phyloP scores from a whole-genome alignment of 2,888 invertebrate species.

The Marronus borbonicus region DNA sequence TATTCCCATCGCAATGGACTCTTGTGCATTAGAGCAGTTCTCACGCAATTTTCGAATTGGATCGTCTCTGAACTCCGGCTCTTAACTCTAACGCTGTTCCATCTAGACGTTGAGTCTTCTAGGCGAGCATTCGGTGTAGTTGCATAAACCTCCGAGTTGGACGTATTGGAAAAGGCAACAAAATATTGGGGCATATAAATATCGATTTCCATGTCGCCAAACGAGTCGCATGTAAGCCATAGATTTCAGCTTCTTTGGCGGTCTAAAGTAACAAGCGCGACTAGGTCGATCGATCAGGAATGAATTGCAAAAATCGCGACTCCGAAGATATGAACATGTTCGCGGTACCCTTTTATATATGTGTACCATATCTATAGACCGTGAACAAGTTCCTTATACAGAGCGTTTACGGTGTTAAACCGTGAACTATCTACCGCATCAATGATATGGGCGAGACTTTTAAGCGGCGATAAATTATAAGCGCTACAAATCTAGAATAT shows the following conservation, averaged over 20 bases:
- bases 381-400: constrained; percentile 43
- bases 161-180: constrained; percentile 50
- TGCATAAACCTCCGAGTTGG: constrained; percentile 30
- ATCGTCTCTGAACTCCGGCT: constrained; percentile 1
- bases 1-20: constrained; percentile 32
- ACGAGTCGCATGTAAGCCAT: constrained; percentile 49
- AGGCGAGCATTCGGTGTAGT: constrained; percentile 36
- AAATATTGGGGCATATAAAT: constrained; percentile 50
- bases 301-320: constrained; percentile 55
- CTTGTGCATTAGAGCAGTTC: constrained; percentile 27
- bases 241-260: constrained; percentile 52
- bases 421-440: constrained; percentile 33
- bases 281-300: constrained; percentile 54
- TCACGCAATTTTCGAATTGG: constrained; percentile 45
- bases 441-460: constrained; percentile 2
- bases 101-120: constrained; percentile 7
- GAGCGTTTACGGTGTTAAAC: constrained; percentile 41
- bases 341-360: constrained; percentile 45
- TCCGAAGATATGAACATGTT: constrained; percentile 55
- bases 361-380: constrained; percentile 29
- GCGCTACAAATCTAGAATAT: constrained; percentile 16
- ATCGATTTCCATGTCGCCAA: constrained; percentile 53
- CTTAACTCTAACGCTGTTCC: not conserved
- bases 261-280: constrained; percentile 53
- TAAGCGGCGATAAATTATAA: constrained; percentile 25